Conservation (phyloP, 2,888 invertebrate genomes). For the Harpagoxenus sublaevis region DNA sequence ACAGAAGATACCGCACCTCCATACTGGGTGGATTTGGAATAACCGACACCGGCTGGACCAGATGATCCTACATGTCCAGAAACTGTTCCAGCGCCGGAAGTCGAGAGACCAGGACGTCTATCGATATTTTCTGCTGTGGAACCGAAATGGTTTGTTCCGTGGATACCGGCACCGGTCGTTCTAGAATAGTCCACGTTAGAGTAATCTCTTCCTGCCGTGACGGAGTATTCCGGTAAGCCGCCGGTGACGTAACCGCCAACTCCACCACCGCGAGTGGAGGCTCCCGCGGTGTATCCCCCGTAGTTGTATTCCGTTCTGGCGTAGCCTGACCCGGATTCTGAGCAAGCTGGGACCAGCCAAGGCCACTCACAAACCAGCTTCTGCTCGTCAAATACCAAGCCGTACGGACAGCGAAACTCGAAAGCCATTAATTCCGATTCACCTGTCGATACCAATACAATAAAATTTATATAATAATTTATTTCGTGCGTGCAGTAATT, state of each 20-base stretch:
- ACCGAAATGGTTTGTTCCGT: conserved; percentile 17
- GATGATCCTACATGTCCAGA: conserved; percentile 34
- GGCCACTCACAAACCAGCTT: conserved; percentile 93
- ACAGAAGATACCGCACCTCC: conserved; percentile 1
- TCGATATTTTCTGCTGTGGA: neutral
- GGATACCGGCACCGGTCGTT: neutral
- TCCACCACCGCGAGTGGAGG: conserved; percentile 28
- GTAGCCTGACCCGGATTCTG: conserved; percentile 87
- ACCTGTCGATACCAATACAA: conserved; percentile 71
- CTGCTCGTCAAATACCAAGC: conserved; percentile 91
- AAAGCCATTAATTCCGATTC: conserved; percentile 88
- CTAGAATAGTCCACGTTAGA: conserved; percentile 10
- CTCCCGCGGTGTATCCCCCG: conserved; percentile 84
- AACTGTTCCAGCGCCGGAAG: neutral
- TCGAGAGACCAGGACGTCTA: neutral
- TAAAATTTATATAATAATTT: neutral
- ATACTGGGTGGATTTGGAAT: conserved; percentile 10
- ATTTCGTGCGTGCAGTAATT: neutral
- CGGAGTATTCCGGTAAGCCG: conserved; percentile 53
- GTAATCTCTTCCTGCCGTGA: conserved; percentile 8
- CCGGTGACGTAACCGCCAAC: conserved; percentile 63
- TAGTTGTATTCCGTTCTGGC: conserved; percentile 86
- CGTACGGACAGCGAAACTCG: conserved; percentile 94
- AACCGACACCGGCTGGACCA: neutral
- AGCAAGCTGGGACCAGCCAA: conserved; percentile 91